Evolutionary conservation across 2,888 invertebrate genomes (phyloP).

Genomic region (Keiferia lycopersicella): DNA sequence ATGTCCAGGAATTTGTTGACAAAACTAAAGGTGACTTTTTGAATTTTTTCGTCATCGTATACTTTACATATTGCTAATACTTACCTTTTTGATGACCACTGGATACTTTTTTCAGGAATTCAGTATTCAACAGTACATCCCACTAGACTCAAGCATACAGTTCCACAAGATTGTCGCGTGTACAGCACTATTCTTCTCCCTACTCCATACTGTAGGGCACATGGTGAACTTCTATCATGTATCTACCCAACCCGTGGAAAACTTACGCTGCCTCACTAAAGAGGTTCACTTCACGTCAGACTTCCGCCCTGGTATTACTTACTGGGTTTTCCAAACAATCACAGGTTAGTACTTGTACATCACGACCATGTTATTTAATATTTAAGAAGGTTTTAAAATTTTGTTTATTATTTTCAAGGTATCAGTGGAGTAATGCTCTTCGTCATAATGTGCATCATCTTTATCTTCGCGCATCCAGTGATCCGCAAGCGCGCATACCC

Average conservation of each 20-base stretch:
- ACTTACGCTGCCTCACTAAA: conserved; percentile 94
- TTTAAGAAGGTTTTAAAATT: background rate
- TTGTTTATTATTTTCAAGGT: conserved; percentile 77
- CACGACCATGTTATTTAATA: background rate
- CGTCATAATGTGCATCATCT: conserved; percentile 95
- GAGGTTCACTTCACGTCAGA: conserved; percentile 97
- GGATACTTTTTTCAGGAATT: conserved; percentile 83
- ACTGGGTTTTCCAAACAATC: conserved; percentile 97
- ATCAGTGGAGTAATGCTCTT: conserved; percentile 93
- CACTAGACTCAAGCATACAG: conserved; percentile 96
- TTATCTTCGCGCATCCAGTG: conserved; percentile 97
- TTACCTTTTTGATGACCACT: background rate
- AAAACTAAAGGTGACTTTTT: conserved; percentile 86
- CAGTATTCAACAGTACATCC: conserved; percentile 96
- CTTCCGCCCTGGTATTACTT: conserved; percentile 95
- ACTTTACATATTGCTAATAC: background rate
- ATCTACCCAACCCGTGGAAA: conserved; percentile 96
- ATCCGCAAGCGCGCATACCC: conserved; percentile 96
- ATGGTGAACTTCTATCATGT: conserved; percentile 99
- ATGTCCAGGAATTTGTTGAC: conserved; percentile 96
- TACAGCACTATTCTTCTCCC: conserved; percentile 95
- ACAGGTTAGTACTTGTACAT: conserved; percentile 83
- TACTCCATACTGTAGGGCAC: conserved; percentile 96
- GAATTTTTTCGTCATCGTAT: too few relatives aligned
- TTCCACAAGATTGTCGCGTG: conserved; percentile 98